phyloP scores from a whole-genome alignment of 2,797 vertebrate species.

The Taenioides sp. region DNA sequence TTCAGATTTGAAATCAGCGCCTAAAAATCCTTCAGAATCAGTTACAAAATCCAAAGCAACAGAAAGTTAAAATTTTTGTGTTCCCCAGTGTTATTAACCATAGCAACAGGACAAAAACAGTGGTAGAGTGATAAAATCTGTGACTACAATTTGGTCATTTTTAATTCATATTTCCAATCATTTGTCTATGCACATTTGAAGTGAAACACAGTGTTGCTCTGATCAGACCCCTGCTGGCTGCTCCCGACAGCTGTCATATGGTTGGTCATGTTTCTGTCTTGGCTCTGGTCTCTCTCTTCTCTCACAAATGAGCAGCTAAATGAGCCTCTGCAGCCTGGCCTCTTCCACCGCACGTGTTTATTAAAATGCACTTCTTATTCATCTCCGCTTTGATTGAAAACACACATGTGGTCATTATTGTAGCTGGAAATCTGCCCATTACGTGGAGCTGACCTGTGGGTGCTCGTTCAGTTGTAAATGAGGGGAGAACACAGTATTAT shows the following conservation, averaged over 20 bases:
- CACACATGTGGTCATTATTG: constrained; percentile 7
- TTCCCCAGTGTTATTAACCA: too few species aligned
- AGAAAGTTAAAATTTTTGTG: too few species aligned
- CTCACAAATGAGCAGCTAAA: constrained; percentile 29
- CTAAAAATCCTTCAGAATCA: too few species aligned
- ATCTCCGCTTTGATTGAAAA: constrained; percentile 14
- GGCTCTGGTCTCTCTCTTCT: constrained; percentile 27
- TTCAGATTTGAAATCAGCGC: too few species aligned
- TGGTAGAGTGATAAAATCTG: neutral
- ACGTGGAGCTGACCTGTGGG: constrained; percentile 12
- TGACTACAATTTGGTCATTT: neutral
- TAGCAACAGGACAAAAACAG: neutral
- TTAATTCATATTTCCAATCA: neutral
- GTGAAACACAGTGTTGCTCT: neutral
- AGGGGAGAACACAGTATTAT: constrained; percentile 4
- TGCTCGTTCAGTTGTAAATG: constrained; percentile 16
- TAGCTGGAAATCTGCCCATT: constrained; percentile 13
- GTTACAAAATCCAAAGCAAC: too few species aligned
- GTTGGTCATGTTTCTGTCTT: constrained; percentile 22
- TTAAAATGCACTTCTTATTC: constrained; percentile 17
- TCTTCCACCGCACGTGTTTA: constrained; percentile 6
- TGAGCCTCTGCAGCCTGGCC: constrained; percentile 15
- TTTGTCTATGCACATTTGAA: neutral
- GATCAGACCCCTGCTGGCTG: constrained; percentile 18
- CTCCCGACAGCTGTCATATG: constrained; percentile 42